Base-by-base conservation (phyloP, 2,797 vertebrate species). In the Protosalanx chinensis region DNA sequence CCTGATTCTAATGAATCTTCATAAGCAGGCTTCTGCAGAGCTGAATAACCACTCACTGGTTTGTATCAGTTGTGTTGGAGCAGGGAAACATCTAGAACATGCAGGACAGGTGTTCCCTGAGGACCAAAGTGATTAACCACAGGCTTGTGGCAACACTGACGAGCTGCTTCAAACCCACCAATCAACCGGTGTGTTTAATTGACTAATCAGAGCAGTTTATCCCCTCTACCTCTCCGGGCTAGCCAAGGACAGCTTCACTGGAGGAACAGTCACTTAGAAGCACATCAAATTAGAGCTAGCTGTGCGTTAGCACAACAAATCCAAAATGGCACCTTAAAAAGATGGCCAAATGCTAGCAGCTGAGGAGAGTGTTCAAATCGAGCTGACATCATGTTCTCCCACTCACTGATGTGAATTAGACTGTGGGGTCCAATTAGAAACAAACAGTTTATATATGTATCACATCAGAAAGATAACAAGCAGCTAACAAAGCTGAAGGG, bases 231-330 rank as follows among this genome's bases (percentile, higher is more conserved):
- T 8, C 37, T 30, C 37, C 30, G 6, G 66, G 70, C 64, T 32
- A 33, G 8, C 16, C 13, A 4, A 6, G 20, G 65, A 72, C n/a
- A 37, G 15, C 57, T 51, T 18, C 15, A 18, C 57, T 67, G 32
- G n/a, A 32, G 29, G 7, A 23, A 56, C 18, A 13, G 32, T 51
- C 46, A 41, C 37, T 57, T 46, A 68, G 33, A 68, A 32, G 49
- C 67, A 61, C 53, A 72, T 56, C 16, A 23, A 70, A 75, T 65
- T 65, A 70, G 32, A 74, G 32, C 51, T 41, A 41, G 37, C 37
- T 13, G n/a, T 8, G 27, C 23, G 35, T 33, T 37, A 27, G 18
- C 35, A 32, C 33, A 18, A 71, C 37, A 27, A 29, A 37, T 57
- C 27, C 41, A 12, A 16, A 75, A 23, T 5, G 73, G 20, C 68